Evolutionary conservation across 2,888 invertebrate species (phyloP).

Genomic region (Drymonia ruficornis): DNA sequence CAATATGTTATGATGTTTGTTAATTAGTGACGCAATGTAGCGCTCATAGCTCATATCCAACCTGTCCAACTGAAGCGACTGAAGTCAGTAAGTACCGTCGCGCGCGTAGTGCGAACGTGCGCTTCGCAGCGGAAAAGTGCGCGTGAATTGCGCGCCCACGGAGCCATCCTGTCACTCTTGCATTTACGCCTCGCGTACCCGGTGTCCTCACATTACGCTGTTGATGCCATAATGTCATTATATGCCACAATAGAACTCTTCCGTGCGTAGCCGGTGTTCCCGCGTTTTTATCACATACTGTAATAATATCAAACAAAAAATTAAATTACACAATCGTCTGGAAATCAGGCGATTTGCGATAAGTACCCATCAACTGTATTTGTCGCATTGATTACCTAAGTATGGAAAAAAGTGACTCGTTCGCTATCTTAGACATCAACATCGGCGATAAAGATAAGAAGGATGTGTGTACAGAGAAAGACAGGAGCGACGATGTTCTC

Average conservation of each 20-base stretch:
- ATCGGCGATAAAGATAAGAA: constrained; percentile 60
- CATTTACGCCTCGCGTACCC: background rate
- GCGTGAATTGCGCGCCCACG: constrained; percentile 10
- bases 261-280: constrained; percentile 20
- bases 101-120: constrained; percentile 61
- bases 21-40: constrained; percentile 48
- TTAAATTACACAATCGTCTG: constrained; percentile 3
- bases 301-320: constrained; percentile 1
- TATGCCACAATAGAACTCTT: constrained; percentile 10
- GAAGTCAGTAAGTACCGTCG: constrained; percentile 43
- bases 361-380: background rate
- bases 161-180: background rate
- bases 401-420: constrained; percentile 72
- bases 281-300: constrained; percentile 16
- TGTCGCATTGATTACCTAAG: constrained; percentile 1
- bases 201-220: constrained; percentile 13
- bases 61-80: constrained; percentile 26
- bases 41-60: constrained; percentile 27
- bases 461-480: constrained; percentile 37
- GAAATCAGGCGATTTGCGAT: constrained; percentile 4
- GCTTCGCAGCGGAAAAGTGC: constrained; percentile 44
- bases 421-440: constrained; percentile 70
- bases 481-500: constrained; percentile 43
- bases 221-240: constrained; percentile 12
- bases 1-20: constrained; percentile 1